Conservation (phyloP, 2,113 vertebrate genomes). For the Nycticorax nycticorax region DNA sequence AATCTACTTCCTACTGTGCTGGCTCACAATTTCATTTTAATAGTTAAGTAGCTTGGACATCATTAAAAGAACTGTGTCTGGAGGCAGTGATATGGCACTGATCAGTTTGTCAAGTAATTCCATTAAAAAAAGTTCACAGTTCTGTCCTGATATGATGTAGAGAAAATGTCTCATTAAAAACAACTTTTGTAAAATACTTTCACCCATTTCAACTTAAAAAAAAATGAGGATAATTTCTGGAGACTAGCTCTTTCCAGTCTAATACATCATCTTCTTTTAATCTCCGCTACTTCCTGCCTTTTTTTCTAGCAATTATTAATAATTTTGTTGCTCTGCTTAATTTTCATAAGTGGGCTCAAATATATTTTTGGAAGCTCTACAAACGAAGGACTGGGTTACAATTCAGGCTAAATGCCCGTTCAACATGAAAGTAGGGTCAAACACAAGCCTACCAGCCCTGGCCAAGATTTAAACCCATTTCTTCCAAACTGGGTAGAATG, state of each 20-base stretch:
- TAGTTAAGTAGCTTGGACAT: constrained; percentile 71
- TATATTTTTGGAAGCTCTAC: constrained; percentile 26
- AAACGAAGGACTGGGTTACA: not conserved
- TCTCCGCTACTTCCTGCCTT: constrained; percentile 25
- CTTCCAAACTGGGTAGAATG: not conserved
- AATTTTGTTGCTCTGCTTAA: constrained; percentile 54
- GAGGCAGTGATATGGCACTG: constrained; percentile 67
- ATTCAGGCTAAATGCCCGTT: not conserved
- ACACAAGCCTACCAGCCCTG: not conserved
- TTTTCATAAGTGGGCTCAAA: constrained; percentile 44
- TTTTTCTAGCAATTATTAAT: constrained; percentile 58
- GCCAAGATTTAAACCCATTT: not conserved
- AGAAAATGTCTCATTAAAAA: constrained; percentile 69
- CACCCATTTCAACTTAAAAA: constrained; percentile 63
- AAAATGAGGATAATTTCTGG: constrained; percentile 67
- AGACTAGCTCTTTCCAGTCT: constrained; percentile 58
- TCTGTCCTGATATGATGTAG: constrained; percentile 61
- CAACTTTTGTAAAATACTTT: constrained; percentile 69
- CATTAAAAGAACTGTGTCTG: constrained; percentile 70
- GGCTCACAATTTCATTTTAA: constrained; percentile 71
- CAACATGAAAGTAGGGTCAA: not conserved
- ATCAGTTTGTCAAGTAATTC: constrained; percentile 65
- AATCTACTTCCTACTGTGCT: constrained; percentile 61
- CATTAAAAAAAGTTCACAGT: constrained; percentile 68
- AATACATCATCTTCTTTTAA: constrained; percentile 67